These are phyloP conservation scores for rat (Rattus norvegicus) DNA, from an alignment of 2,113 vertebrate species.

Conservation along the genomic window GRCr8 NC_086022.1:179311001-179311500, in stretches of 20 bases:
- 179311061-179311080: background rate
- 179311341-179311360: background rate
- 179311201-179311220: conserved; percentile 40
- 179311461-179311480: background rate
- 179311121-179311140: background rate
- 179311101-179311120: background rate
- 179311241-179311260: background rate
- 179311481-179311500: background rate
- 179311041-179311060: background rate
- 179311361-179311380: background rate
- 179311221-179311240: background rate
- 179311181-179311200: background rate
- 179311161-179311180: background rate
- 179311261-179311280: background rate
- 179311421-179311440: background rate
- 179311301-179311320: background rate
- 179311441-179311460: background rate
- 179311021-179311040: background rate
- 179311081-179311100: background rate
- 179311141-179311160: background rate
- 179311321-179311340: conserved; percentile 25
- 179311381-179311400: background rate
- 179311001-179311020: background rate
- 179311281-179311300: conserved; percentile 9
- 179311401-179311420: background rate